Evolutionary conservation across 2,797 vertebrate genomes (phyloP).

Genomic region (Dermochelys coriacea): DNA sequence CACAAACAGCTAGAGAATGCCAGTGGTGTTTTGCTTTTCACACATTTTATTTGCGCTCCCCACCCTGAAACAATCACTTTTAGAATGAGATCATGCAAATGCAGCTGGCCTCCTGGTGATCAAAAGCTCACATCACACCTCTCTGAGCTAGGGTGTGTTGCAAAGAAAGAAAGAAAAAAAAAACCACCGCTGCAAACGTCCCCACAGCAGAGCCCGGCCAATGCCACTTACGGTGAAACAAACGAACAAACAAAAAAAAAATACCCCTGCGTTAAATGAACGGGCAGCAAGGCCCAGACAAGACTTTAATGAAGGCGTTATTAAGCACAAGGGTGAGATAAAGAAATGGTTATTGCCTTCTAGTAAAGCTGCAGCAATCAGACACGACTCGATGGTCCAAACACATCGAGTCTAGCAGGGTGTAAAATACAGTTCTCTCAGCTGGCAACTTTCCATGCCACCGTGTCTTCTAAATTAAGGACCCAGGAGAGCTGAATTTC

Average conservation of each 20-base stretch:
- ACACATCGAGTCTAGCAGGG: background rate
- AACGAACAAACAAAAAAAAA: background rate
- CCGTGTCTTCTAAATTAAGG: background rate
- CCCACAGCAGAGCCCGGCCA: background rate
- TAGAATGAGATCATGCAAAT: background rate
- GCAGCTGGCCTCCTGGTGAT: background rate
- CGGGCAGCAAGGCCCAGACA: background rate
- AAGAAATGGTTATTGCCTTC: background rate
- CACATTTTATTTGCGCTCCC: constrained; percentile 41
- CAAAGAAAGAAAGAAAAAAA: background rate
- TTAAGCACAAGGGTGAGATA: background rate
- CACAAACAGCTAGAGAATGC: background rate
- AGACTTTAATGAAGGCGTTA: background rate
- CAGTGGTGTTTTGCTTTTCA: background rate
- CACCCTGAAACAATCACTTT: background rate
- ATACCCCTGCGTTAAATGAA: background rate
- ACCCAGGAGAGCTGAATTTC: background rate
- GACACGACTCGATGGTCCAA: background rate
- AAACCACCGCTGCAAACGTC: background rate
- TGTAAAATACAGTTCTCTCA: background rate
- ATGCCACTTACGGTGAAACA: background rate
- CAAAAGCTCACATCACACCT: background rate
- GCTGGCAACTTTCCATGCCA: background rate
- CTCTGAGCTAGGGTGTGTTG: background rate
- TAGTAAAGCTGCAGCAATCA: background rate